These are phyloP conservation scores for Escarpia spicata DNA, from an alignment of 2,888 invertebrate species.

Conservation along the genomic window DNA sequence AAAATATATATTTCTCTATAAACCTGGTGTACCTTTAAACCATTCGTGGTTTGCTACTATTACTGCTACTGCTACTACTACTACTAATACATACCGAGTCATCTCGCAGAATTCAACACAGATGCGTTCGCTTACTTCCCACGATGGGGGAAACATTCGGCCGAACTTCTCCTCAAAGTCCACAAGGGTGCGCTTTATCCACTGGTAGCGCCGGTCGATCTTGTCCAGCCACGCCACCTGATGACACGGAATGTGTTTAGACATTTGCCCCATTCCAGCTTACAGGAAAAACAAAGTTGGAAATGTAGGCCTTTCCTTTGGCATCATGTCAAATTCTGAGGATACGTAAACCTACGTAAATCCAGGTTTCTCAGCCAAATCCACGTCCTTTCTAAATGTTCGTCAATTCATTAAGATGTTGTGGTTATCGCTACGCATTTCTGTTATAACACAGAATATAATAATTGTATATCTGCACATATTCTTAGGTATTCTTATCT, in stretches of 20 bases:
- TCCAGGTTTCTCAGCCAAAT: not conserved
- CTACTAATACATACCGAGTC: conserved; percentile 63
- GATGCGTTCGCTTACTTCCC: conserved; percentile 94
- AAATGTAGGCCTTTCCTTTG: not conserved
- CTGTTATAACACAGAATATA: too few relatives aligned
- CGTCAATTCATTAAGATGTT: too few relatives aligned
- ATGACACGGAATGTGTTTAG: not conserved
- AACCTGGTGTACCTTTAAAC: too few relatives aligned
- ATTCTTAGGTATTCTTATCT: too few relatives aligned
- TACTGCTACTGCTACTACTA: not conserved
- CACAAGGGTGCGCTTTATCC: conserved; percentile 93
- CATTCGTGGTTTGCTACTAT: too few relatives aligned
- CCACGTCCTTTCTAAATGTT: not conserved
- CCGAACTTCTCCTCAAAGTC: conserved; percentile 93
- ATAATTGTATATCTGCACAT: too few relatives aligned
- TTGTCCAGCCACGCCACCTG: conserved; percentile 91
- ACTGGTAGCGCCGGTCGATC: conserved; percentile 77
- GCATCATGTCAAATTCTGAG: too few relatives aligned
- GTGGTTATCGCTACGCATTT: too few relatives aligned
- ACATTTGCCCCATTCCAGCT: not conserved
- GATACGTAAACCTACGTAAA: too few relatives aligned
- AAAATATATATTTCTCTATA: too few relatives aligned
- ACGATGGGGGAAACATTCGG: conserved; percentile 86
- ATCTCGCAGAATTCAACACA: conserved; percentile 87
- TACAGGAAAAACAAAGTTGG: not conserved